Base-by-base conservation (phyloP, 2,113 vertebrate genomes). In the Cyprinodon variegatus region DNA sequence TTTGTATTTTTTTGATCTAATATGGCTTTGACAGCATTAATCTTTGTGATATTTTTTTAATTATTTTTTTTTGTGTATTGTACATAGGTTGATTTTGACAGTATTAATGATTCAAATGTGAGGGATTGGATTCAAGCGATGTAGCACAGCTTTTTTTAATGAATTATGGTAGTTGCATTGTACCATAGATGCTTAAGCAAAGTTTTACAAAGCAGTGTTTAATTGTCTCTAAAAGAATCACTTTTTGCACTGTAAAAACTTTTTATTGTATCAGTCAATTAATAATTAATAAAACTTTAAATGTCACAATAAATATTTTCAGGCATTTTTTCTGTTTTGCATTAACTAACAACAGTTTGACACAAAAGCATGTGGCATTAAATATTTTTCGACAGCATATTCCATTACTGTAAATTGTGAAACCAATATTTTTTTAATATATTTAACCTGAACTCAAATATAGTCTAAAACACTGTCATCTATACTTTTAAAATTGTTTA, bases 401-500 rank as follows among this genome's bases (percentile, higher is more conserved):
- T 6, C 15, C 7, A 15, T 53, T 53, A 7, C 48, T 53, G 15
- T 17, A 20, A 53, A 53, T 15, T 53, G 15, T 53, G 7, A 20
- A 4, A 14, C 6, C 17, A 1, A 53, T 0, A 17, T 14, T 14
- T 17, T 20, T 14, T 53, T 4, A 53, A 4, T 5, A 17, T 17
- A 53, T 20, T 15, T 14, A 60, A 74, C 43, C 53, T 61, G 53
- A 29, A 29, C 37, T 57, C 70, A 63, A 45, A 82, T 9, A 61
- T 38, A 1, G 11, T 4, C 13, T 41, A 36, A 67, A 61, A 14
- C 77, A 77, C 72, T 64, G 69, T 85, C 72, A 69, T 53, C 79
- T 88, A 89, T 91, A 86, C 86, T 91, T 63, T 88, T 85, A 69
- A 67, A 64, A 46, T 68, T 60, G 67, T 74, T 29, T 71, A 39